A percentile compares a stretch with the other conserved stretches of the same genome.
phyloP scores from a whole-genome alignment of 1,140 invertebrate species.

The Bombus waltoni region DNA sequence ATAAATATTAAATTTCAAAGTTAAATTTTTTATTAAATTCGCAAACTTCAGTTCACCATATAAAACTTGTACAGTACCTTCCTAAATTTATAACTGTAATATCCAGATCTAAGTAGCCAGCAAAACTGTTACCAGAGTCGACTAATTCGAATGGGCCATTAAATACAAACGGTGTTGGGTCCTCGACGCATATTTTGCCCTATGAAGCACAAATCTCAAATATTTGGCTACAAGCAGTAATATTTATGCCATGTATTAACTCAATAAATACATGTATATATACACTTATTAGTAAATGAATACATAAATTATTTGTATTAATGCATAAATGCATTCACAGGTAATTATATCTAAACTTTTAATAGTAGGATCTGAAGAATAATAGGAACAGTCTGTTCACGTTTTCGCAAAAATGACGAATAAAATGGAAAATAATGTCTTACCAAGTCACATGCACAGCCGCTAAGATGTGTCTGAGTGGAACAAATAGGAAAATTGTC shows the following conservation, averaged over 20 bases:
- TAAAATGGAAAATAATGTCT: neutral
- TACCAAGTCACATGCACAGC: conserved; percentile 44
- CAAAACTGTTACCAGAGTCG: conserved; percentile 50
- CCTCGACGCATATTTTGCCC: neutral
- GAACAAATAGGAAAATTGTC: conserved; percentile 29
- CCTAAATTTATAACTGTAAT: conserved; percentile 45
- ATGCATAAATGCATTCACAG: no score
- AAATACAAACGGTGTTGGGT: conserved; percentile 26
- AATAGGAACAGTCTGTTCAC: neutral
- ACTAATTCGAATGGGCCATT: conserved; percentile 48
- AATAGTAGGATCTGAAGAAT: no score
- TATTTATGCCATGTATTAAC: no score
- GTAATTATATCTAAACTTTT: no score
- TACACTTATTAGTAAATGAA: neutral
- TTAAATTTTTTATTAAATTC: neutral
- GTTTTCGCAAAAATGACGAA: neutral
- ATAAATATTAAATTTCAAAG: neutral
- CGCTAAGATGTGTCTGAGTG: neutral
- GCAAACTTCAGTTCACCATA: no score
- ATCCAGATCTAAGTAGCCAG: conserved; percentile 32
- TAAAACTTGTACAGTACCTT: conserved; percentile 30
- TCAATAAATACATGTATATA: neutral
- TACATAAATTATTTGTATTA: neutral
- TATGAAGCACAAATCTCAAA: neutral
- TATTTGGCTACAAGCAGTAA: no score